These are phyloP conservation scores for Amblyopsis hoosieri DNA, from an alignment of 2,797 vertebrate species.

Conservation along the genomic window DNA sequence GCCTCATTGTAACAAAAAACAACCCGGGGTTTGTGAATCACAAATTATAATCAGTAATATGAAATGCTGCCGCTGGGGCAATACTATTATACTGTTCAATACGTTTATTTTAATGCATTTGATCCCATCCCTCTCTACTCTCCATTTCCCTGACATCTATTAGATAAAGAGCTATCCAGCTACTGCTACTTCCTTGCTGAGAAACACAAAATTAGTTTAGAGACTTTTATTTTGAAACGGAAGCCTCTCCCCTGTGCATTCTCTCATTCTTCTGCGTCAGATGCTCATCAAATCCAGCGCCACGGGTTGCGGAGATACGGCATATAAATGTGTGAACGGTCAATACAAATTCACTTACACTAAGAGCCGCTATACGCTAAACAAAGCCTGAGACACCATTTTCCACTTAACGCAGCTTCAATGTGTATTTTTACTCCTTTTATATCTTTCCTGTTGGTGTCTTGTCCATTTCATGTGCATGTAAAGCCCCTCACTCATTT, in stretches of 20 bases:
- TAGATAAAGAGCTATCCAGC: constrained; percentile 17
- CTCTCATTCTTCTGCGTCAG: constrained; percentile 39
- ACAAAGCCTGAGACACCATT: no score
- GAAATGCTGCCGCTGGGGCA: no score
- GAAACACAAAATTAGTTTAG: constrained; percentile 47
- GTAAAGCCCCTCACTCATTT: constrained; percentile 43
- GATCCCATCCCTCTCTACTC: constrained; percentile 6
- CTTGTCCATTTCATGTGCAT: constrained; percentile 27
- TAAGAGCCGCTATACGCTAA: no score
- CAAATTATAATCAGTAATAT: no score
- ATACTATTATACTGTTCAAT: no score
- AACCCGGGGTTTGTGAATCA: no score
- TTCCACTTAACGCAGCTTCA: no score
- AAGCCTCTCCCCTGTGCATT: constrained; percentile 52
- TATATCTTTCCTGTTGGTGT: no score
- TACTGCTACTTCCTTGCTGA: constrained; percentile 1
- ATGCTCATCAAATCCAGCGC: constrained; percentile 33
- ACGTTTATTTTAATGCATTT: no score
- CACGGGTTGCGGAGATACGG: constrained; percentile 12
- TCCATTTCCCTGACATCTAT: constrained; percentile 25
- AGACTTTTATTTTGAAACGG: constrained; percentile 50
- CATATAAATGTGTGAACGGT: constrained; percentile 17
- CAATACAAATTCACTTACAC: no score
- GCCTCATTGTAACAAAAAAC: no score
- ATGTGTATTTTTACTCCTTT: no score